phyloP scores from a whole-genome alignment of 92 coral and sea anemone species.

The Siderastrea siderea region DNA sequence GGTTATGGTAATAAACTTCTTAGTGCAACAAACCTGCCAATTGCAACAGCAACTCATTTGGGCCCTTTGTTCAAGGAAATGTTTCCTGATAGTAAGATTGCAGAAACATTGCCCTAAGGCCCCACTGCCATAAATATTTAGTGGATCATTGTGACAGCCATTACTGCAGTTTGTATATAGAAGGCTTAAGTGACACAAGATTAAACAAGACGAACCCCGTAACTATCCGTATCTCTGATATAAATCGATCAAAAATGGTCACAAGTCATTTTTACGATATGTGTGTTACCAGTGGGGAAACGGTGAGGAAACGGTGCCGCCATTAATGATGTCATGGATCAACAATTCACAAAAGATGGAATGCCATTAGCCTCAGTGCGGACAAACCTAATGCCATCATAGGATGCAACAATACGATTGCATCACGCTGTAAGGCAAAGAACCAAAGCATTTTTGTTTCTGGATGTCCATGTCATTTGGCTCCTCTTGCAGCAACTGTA shows the following conservation, averaged over 20 bases:
- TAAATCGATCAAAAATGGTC: conserved; percentile 63
- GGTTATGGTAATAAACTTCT: conserved; percentile 44
- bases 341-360: conserved; percentile 50
- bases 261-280: conserved; percentile 73
- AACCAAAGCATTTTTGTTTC: conserved; percentile 38
- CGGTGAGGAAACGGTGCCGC: conserved; percentile 53
- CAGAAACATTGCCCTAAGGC: conserved; percentile 39
- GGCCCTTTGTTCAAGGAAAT: too few species aligned
- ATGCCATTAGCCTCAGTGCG: conserved; percentile 40
- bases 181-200: conserved; percentile 68
- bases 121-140: conserved; percentile 40
- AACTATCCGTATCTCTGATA: conserved; percentile 60
- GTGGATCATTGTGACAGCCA: conserved; percentile 63
- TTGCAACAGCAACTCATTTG: too few species aligned
- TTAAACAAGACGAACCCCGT: conserved; percentile 64
- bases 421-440: conserved; percentile 45
- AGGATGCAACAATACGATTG: conserved; percentile 60
- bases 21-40: conserved; percentile 10
- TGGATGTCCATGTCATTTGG: conserved; percentile 67
- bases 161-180: conserved; percentile 71
- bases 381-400: conserved; percentile 68
- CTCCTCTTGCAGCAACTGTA: conserved; percentile 55
- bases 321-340: conserved; percentile 50
- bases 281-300: conserved; percentile 71
- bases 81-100: not conserved